Base-by-base conservation (phyloP, 2,888 invertebrate species). In the Drosophila limbata region DNA sequence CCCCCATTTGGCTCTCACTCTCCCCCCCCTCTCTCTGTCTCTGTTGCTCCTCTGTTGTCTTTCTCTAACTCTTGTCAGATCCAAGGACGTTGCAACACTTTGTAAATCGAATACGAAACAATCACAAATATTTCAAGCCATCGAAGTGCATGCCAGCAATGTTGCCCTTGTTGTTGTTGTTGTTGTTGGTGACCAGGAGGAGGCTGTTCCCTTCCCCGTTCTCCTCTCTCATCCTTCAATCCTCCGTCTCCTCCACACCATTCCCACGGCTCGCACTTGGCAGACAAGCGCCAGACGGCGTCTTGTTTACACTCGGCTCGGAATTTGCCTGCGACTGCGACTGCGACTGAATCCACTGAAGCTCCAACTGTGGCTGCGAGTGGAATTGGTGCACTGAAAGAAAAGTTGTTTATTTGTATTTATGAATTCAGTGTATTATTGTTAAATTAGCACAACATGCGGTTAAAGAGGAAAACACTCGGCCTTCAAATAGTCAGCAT, bases 281-380 rank as follows among this genome's bases (percentile, higher is more conserved):
- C 81, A 88, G 88, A 88, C 88, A 84, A 70, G 70, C 83, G 81
- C 88, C 84, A 88, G 88, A 88, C 88, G 75, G 50, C 76, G 77
- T 67, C 73, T 84, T 88, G 84, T 88, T 88, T 88, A 88, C 82
- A 79, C 77, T 88, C 73, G 62, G 68, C 72, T 72, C 63, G 70
- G 69, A 73, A 84, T 81, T 86, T 82, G 80, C 80, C 71, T 84
- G 84, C 57, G 74, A 69, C 77, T 56, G 84, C 57, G 74, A 69
- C 77, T 56, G 67, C 31, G 51, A 42, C 40, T 33, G 42, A 31
- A 33, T 31, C 55, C 21, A 33, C 44, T 8, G 21, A 28, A 33
- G 55, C 55, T 55, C 31, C 31, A 42, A 44, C 33, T 42, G 50
- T 39, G 35, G 61, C 47, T 48, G 47, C 2, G 42, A 33, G 50